Percentiles rank a stretch among this genome's conserved stretches.
Evolutionary conservation across 2,888 invertebrate genomes (phyloP).

Genomic region (Yponomeuta cagnagella): DNA sequence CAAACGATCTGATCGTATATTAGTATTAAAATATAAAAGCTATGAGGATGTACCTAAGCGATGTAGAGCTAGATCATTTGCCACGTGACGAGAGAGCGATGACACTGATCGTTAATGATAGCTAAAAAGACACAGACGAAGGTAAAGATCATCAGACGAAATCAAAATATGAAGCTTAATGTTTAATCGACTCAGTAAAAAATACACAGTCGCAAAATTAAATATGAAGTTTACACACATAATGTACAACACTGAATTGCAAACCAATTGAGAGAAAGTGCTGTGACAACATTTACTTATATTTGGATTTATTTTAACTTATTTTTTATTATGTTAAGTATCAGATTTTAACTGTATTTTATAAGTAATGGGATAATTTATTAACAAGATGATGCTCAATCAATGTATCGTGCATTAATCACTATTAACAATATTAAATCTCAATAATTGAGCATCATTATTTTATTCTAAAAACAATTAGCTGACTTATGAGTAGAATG

Average conservation of each 20-base stretch:
- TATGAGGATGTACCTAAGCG: background rate
- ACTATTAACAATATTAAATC: background rate
- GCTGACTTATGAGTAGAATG: background rate
- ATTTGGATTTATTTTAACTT: background rate
- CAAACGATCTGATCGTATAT: slow-evolving; percentile 40
- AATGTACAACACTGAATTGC: slow-evolving; percentile 71
- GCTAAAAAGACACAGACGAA: slow-evolving; percentile 69
- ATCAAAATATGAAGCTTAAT: slow-evolving; percentile 60
- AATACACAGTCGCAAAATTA: slow-evolving; percentile 55
- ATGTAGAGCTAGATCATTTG: slow-evolving; percentile 39
- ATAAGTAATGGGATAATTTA: background rate
- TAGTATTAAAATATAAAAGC: background rate
- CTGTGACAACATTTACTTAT: slow-evolving; percentile 51
- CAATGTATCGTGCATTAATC: background rate
- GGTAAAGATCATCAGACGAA: slow-evolving; percentile 51
- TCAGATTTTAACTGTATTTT: background rate
- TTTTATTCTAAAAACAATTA: background rate
- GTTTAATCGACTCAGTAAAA: slow-evolving; percentile 50
- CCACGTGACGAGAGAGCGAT: slow-evolving; percentile 62
- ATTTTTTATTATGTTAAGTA: background rate
- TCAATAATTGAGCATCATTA: background rate
- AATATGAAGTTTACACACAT: slow-evolving; percentile 60
- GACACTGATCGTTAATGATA: slow-evolving; percentile 66
- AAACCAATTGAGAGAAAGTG: slow-evolving; percentile 64
- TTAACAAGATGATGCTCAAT: slow-evolving; percentile 5